Percentiles rank a stretch among this genome's conserved stretches.
These are phyloP conservation scores for Ibycter americanus DNA, from an alignment of 2,797 vertebrate genomes.

Conservation along the genomic window DNA sequence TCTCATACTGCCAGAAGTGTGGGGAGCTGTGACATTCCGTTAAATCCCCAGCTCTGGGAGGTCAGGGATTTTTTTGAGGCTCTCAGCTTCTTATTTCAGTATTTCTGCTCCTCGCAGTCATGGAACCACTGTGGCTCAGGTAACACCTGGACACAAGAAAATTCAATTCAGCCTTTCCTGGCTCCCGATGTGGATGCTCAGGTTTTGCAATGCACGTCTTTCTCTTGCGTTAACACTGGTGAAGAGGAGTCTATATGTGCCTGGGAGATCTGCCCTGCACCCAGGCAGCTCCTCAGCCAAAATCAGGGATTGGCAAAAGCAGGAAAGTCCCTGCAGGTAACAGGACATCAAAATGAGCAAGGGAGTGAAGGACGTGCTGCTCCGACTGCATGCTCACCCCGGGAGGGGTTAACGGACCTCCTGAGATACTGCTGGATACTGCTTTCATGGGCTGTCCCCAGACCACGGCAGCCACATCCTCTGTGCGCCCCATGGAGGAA, in stretches of 20 bases:
- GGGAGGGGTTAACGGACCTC: not conserved
- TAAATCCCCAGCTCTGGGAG: not conserved
- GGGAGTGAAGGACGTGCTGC: not conserved
- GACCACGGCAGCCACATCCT: not conserved
- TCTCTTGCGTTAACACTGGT: not conserved
- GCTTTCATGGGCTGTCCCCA: not conserved
- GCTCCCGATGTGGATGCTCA: not conserved
- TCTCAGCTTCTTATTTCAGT: not conserved
- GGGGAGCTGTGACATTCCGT: accelerated
- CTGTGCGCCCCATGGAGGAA: accelerated
- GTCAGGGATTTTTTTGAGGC: not conserved
- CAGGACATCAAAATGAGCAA: not conserved
- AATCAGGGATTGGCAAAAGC: not conserved
- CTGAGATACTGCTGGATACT: not conserved
- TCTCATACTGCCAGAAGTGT: not conserved
- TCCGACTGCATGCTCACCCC: not conserved
- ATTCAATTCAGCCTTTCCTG: not conserved
- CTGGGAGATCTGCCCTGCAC: not conserved
- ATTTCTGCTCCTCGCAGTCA: not conserved
- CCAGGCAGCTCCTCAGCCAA: not conserved
- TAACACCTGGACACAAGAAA: not conserved
- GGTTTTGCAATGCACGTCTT: not conserved
- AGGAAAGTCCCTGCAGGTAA: not conserved
- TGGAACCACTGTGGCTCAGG: not conserved
- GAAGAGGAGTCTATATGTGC: not conserved